Base-by-base conservation (phyloP, 2,797 vertebrate species). In the Agapornis canus region DNA sequence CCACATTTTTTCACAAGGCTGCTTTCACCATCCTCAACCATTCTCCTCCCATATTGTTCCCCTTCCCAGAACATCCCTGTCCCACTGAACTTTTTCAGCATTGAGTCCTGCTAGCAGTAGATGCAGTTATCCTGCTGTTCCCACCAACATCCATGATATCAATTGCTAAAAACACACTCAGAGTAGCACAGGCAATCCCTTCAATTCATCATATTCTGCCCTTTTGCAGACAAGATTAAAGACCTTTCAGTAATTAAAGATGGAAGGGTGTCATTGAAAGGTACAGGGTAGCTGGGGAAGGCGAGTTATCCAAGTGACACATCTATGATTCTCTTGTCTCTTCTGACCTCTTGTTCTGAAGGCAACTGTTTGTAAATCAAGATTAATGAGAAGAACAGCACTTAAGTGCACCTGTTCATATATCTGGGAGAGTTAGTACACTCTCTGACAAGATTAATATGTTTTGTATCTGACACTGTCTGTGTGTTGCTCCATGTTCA, bases 301-400 rank as follows among this genome's bases (percentile, higher is more conserved):
- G 82, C 79, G 82, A 95, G 65, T 86, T 96, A 92, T 88, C 86
- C 90, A 54, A 43, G 59, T 70, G 71, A 69, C 90, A 92, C 75
- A 63, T 43, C 84, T 70, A 21, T 61, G 76, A 75, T 90, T 72
- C 82, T 56, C 89, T 80, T 69, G 75, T 94, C 92, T 89, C 88
- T 82, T 49, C 88, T 95, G 71, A 92, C 69, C 85, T 94, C 90
- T 82, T 88, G 61, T 66, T 88, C 95, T 32, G 31, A 97, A 97
- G 85, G 88, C 69, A 72, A 95, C 95, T 96, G 85, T 97, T 96
- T 96, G 81, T 97, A 97, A 97, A 97, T 97, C 91, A 94, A 97
- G 92, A 97, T 97, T 97, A 97, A 98, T 95, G 94, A 95, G 56
- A 49, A 89, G 37, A 96, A 94, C 69, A 85, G 79, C 66, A 89